Base-by-base conservation (phyloP, 2,888 invertebrate species). In the Dicycla oo region DNA sequence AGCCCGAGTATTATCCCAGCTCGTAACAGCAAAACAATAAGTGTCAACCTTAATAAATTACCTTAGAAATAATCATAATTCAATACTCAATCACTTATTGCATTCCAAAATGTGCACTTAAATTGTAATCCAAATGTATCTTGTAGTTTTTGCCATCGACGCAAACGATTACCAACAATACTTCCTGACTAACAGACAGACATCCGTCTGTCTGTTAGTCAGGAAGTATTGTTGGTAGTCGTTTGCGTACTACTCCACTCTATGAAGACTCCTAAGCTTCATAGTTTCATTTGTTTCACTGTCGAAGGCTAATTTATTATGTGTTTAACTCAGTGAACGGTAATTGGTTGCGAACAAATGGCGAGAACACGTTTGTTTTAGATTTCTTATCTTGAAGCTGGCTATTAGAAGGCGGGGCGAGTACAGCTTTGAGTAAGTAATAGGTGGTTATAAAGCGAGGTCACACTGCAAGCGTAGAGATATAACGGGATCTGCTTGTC, bases 341-440 rank as follows among this genome's bases (percentile, higher is more conserved):
- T 82, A 78, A 82, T 73, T 67, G 79, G 78, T 82, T 82, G 69
- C 38, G 57, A 64, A 67, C 66, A 61, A 80, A 78, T 82, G 47
- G 47, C 38, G 61, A 10, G 38, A 73, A 63, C 43, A 66, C 51
- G 58, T 56, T 62, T 53, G 15, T 63, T 26, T 61, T 62, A 38
- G 15, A 54, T 63, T 60, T 67, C 15, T 74, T 56, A 53, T 74
- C n/a, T 30, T 11, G 13, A 34, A 57, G 15, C 26, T 2, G 10
- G 53, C 18, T 47, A 34, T 0, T 34, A 40, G 57, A n/a, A 53
- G 53, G 62, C 57, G 13, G 56, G 26, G 54, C n/a, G 18, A 30
- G n/a, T 15, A 6, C n/a, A 18, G 15, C n/a, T 18, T 5, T 30
- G 18, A 8, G 61, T 20, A 43, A 11, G 4, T 15, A 30, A n/a